Conservation (phyloP, 2,797 vertebrate species). For the Siniperca obscura region DNA sequence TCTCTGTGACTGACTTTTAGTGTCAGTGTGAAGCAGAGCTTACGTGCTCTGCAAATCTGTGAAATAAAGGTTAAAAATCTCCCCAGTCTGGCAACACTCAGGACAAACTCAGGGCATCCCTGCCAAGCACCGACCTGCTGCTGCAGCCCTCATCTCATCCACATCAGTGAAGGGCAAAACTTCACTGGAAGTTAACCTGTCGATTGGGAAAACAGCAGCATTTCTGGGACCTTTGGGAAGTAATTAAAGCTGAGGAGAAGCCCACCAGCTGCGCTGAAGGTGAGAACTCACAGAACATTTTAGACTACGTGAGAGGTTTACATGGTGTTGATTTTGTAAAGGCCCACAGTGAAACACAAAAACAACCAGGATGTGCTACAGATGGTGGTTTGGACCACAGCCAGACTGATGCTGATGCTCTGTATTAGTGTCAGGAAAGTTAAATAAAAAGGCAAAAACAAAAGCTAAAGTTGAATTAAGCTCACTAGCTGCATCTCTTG, state of each 20-base stretch:
- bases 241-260: conserved; percentile 5
- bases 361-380: neutral
- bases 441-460: neutral
- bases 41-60: conserved; percentile 18
- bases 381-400: neutral
- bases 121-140: conserved; percentile 21
- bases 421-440: neutral
- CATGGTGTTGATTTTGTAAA: neutral
- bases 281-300: conserved; percentile 8
- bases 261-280: conserved; percentile 28
- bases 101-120: conserved; percentile 16
- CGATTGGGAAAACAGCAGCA: neutral
- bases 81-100: conserved; percentile 23
- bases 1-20: conserved; percentile 16
- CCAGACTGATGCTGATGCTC: conserved; percentile 5
- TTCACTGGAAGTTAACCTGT: neutral
- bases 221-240: conserved; percentile 5
- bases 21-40: conserved; percentile 29
- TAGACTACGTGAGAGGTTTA: neutral
- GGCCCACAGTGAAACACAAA: neutral
- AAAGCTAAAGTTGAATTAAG: neutral
- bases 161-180: conserved; percentile 22
- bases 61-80: conserved; percentile 43
- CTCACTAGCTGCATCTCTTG: neutral
- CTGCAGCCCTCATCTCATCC: conserved; percentile 22